Percentiles rank a stretch among this genome's conserved stretches.
Conservation (phyloP, 2,113 vertebrate species). For the Potamarius usumacintae region DNA sequence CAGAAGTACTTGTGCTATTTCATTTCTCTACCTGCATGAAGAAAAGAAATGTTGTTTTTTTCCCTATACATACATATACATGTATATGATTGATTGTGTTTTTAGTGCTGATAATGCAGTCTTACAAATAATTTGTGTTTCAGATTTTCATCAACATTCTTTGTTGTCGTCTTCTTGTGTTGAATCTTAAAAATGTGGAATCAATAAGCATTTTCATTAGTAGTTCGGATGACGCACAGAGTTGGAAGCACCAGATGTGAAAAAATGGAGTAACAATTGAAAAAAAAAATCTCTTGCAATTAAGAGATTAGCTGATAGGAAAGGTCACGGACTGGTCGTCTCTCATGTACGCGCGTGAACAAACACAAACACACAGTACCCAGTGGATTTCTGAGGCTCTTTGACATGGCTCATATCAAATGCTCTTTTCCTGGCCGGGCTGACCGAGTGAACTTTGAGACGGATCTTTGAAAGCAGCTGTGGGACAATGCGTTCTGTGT, state of each 20-base stretch:
- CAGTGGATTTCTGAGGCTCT: conserved; percentile 17
- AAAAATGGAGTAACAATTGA: not conserved
- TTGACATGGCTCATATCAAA: conserved; percentile 39
- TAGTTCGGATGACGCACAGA: not conserved
- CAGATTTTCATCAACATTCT: not conserved
- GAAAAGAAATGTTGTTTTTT: not conserved
- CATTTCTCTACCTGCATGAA: not conserved
- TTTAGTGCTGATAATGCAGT: not conserved
- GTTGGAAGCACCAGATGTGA: not conserved
- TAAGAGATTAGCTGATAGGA: conserved; percentile 23
- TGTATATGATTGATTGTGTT: too few relatives aligned
- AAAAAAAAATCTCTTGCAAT: not conserved
- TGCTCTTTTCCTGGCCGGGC: conserved; percentile 37
- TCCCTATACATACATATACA: not conserved
- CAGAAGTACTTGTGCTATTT: not conserved
- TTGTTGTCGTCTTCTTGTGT: not conserved
- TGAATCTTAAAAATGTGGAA: not conserved
- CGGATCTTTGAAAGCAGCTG: conserved; percentile 47
- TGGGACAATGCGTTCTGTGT: conserved; percentile 54
- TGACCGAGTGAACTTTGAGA: conserved; percentile 48
- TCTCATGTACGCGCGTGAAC: not conserved
- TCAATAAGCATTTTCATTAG: not conserved
- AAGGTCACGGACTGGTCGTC: not conserved
- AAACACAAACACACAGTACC: conserved; percentile 2
- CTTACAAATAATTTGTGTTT: not conserved